These are phyloP conservation scores for Hyperopisus bebe DNA, from an alignment of 2,113 vertebrate genomes.

Conservation along the genomic window DNA sequence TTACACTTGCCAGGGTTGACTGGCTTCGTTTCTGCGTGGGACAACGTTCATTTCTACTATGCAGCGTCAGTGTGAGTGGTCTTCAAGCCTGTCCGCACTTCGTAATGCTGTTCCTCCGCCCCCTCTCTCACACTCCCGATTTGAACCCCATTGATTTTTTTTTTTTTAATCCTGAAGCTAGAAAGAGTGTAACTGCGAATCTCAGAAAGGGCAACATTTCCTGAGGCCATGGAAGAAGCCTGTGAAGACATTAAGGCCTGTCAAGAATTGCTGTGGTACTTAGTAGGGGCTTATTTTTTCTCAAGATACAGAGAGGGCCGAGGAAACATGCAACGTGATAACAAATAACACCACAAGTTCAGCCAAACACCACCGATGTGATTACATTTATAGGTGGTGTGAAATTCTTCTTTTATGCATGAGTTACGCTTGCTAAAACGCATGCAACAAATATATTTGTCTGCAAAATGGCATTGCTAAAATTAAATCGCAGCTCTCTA, in stretches of 20 bases:
- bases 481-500: background rate
- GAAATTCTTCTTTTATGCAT: background rate
- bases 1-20: background rate
- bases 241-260: background rate
- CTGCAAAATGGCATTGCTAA: background rate
- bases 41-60: background rate
- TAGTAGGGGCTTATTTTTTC: background rate
- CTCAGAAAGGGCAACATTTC: slow-evolving; percentile 4
- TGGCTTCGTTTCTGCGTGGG: background rate
- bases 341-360: background rate
- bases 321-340: background rate
- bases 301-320: background rate
- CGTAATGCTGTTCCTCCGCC: background rate
- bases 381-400: background rate
- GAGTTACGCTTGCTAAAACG: background rate
- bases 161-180: background rate
- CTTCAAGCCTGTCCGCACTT: background rate
- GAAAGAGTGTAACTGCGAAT: slow-evolving; percentile 6
- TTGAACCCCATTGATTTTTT: slow-evolving; percentile 1
- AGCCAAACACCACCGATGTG: background rate
- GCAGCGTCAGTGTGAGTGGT: background rate
- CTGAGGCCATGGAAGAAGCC: background rate
- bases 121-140: background rate
- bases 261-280: background rate
- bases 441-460: background rate